These are phyloP conservation scores for Noctua janthe DNA, from an alignment of 2,888 invertebrate species.

Conservation along the genomic window DNA sequence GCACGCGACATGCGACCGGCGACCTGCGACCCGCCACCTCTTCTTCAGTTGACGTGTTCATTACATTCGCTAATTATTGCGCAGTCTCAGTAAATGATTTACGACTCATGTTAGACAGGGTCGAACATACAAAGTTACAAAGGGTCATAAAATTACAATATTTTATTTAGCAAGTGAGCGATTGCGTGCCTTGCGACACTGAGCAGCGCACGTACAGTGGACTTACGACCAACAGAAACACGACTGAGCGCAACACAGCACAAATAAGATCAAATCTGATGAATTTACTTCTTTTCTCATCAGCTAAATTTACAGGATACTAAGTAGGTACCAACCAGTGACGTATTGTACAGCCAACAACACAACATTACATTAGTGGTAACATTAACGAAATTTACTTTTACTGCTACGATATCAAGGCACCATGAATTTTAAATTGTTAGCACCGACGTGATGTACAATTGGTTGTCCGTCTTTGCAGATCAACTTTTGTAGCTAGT, in stretches of 20 bases:
- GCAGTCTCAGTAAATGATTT: conserved; percentile 43
- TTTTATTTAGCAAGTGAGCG: conserved; percentile 29
- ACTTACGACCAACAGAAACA: background rate
- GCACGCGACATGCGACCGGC: conserved; percentile 23
- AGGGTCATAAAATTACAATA: conserved; percentile 52
- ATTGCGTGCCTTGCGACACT: background rate
- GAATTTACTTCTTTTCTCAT: background rate
- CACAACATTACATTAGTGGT: background rate
- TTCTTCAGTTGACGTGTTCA: conserved; percentile 34
- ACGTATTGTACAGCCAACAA: background rate
- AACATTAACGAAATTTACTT: background rate
- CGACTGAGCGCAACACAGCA: background rate
- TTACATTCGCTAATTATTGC: conserved; percentile 60
- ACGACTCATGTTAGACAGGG: conserved; percentile 44
- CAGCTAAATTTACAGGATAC: background rate
- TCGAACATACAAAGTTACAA: conserved; percentile 51
- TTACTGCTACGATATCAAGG: background rate
- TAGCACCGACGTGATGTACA: background rate
- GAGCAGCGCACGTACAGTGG: background rate
- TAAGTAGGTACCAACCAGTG: background rate
- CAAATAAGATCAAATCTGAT: background rate
- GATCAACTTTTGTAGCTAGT: background rate
- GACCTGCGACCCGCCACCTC: conserved; percentile 38
- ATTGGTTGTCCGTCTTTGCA: background rate
- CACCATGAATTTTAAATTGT: background rate